Evolutionary conservation across 64 coral and sea anemone genomes (phyloP).

Genomic region (Dendronephthya gigantea): DNA sequence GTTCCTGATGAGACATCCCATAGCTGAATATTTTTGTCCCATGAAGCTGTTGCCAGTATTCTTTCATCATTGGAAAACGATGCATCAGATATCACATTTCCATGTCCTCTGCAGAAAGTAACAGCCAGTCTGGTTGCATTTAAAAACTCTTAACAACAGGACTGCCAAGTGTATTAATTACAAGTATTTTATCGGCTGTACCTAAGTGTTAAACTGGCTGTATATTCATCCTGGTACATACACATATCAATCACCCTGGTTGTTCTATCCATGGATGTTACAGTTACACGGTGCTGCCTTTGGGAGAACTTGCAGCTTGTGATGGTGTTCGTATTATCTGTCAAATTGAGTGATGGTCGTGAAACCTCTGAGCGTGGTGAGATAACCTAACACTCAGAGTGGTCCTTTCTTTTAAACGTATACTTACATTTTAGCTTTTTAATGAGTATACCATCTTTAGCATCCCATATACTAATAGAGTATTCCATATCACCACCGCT

Average conservation of each 20-base stretch:
- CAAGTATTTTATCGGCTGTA: neutral
- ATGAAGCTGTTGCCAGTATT: conserved; percentile 80
- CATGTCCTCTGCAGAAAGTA: conserved; percentile 58
- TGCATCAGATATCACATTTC: conserved; percentile 79
- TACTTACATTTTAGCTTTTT: conserved; percentile 81
- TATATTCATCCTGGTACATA: conserved; percentile 53
- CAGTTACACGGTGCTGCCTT: conserved; percentile 60
- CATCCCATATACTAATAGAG: conserved; percentile 83
- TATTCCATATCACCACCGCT: conserved; percentile 78
- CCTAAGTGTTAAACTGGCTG: conserved; percentile 57
- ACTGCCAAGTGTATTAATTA: neutral
- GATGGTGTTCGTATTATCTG: conserved; percentile 76
- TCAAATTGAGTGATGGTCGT: neutral
- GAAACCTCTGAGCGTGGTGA: no score
- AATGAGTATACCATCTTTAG: conserved; percentile 61
- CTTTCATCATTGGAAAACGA: conserved; percentile 70
- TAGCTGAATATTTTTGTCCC: conserved; percentile 91
- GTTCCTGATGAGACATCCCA: conserved; percentile 85
- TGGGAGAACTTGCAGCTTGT: conserved; percentile 92
- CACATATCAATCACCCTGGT: conserved; percentile 83
- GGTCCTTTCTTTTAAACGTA: neutral
- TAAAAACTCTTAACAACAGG: no score
- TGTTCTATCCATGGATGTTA: conserved; percentile 95
- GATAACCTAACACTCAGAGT: conserved; percentile 56
- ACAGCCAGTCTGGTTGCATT: no score